Evolutionary conservation across 2,113 vertebrate genomes (phyloP).

Genomic region (Pleuronectes platessa): DNA sequence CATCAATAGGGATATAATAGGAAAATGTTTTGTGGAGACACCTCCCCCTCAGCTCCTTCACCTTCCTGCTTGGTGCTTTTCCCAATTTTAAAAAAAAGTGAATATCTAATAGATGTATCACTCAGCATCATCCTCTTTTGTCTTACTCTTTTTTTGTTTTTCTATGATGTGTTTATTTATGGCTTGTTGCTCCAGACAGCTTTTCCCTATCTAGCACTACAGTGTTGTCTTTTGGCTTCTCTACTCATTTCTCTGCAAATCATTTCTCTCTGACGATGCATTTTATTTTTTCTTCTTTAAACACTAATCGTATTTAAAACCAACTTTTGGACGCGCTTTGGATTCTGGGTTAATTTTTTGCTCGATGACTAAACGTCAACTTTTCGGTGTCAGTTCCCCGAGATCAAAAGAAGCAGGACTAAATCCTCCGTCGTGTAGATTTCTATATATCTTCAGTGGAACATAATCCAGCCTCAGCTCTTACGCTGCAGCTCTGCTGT

Average conservation of each 20-base stretch:
- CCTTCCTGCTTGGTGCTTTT: background rate
- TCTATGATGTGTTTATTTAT: background rate
- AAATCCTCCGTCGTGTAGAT: background rate
- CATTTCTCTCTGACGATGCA: background rate
- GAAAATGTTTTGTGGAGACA: conserved; percentile 42
- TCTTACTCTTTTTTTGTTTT: background rate
- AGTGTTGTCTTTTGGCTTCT: background rate
- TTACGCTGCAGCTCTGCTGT: conserved; percentile 12
- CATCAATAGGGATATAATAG: conserved; percentile 57
- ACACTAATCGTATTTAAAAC: conserved; percentile 14
- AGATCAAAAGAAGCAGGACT: background rate
- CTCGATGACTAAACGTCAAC: background rate
- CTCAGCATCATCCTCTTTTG: background rate
- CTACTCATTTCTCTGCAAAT: conserved; percentile 1
- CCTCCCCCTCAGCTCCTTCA: background rate
- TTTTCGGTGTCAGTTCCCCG: background rate
- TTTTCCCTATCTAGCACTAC: background rate
- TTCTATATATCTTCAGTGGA: background rate
- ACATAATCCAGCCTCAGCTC: conserved; percentile 8
- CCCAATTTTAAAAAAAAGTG: background rate
- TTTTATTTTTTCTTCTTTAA: conserved; percentile 8
- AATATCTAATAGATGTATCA: background rate
- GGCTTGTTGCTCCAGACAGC: background rate
- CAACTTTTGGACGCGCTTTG: background rate
- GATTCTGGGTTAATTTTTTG: background rate